Base-by-base conservation (phyloP, 2,888 invertebrate genomes). In the Thysanoteuthis rhombus region DNA sequence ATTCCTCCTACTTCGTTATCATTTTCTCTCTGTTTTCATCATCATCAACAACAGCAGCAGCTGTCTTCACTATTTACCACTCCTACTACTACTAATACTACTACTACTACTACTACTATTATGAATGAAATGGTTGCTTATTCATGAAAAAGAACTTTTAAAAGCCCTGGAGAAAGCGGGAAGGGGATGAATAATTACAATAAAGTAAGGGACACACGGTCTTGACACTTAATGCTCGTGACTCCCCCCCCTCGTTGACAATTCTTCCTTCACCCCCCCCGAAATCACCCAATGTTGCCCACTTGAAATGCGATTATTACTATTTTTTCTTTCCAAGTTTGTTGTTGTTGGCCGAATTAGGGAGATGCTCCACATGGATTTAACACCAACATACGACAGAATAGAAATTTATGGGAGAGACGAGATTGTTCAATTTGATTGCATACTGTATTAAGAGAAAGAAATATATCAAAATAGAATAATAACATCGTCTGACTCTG, bases 101-200 rank as follows among this genome's bases (percentile, higher is more conserved):
- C 58, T 58, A 58, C 58, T 58, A 28, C 75, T 75, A 75, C 58
- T 58, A 58, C 58, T 58, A 28, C 75, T 75, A 75, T n/a, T 75
- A n/a, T 75, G 75, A 75, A 75, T 75, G 75, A 75, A 75, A 75
- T n/a, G 75, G n/a, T 75, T 75, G n/a, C 75, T 58, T n/a, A 75
- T 75, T 75, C 75, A 75, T 75, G 75, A 75, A 75, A 75, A 75
- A 75, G 16, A 36, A 36, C 16, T 36, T 75, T 75, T 75, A 75
- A 32, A 75, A 58, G 25, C 25, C 2, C 10, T 6, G 4, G 8
- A 28, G 2, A n/a, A n/a, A 10, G 25, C 10, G n/a, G 12, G 52
- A 42, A 25, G 52, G 52, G 19, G 19, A 25, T 52, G 25, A 75
- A 75, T 58, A 32, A 58, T 32, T 58, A 28, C 58, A 58, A 58